phyloP scores from a whole-genome alignment of 2,888 invertebrate genomes.

The Latheticus oryzae region DNA sequence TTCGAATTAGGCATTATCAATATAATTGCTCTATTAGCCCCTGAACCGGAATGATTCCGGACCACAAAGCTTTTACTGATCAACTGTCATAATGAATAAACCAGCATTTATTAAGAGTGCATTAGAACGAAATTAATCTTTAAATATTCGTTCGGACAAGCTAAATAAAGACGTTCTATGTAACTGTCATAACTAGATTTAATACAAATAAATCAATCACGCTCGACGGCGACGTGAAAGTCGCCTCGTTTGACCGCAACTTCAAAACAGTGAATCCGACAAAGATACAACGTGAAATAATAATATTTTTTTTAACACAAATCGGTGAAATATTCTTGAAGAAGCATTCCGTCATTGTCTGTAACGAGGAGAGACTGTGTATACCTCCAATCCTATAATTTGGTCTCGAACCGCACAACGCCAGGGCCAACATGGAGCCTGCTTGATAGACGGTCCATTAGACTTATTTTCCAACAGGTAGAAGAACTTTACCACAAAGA shows the following conservation, averaged over 20 bases:
- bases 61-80: constrained; percentile 9
- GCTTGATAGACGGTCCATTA: constrained; percentile 48
- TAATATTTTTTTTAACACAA: constrained; percentile 47
- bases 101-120: constrained; percentile 33
- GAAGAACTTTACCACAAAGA: constrained; percentile 33
- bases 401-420: constrained; percentile 49
- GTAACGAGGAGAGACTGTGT: constrained; percentile 50
- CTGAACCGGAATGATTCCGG: constrained; percentile 18
- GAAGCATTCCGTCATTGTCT: constrained; percentile 54
- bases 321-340: constrained; percentile 46
- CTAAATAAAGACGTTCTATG: constrained; percentile 46
- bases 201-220: constrained; percentile 46
- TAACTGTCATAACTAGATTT: constrained; percentile 45
- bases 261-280: constrained; percentile 18
- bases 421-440: constrained; percentile 48
- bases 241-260: constrained; percentile 6
- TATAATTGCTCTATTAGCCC: constrained; percentile 45
- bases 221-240: constrained; percentile 10
- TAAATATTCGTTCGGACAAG: constrained; percentile 41
- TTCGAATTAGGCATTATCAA: constrained; percentile 40
- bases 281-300: too few relatives aligned
- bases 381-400: constrained; percentile 50
- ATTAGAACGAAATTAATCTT: constrained; percentile 42
- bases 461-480: constrained; percentile 47
- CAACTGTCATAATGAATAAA: constrained; percentile 36